These are phyloP conservation scores for Stictocephala bisonia DNA, from an alignment of 2,888 invertebrate species.

Conservation along the genomic window DNA sequence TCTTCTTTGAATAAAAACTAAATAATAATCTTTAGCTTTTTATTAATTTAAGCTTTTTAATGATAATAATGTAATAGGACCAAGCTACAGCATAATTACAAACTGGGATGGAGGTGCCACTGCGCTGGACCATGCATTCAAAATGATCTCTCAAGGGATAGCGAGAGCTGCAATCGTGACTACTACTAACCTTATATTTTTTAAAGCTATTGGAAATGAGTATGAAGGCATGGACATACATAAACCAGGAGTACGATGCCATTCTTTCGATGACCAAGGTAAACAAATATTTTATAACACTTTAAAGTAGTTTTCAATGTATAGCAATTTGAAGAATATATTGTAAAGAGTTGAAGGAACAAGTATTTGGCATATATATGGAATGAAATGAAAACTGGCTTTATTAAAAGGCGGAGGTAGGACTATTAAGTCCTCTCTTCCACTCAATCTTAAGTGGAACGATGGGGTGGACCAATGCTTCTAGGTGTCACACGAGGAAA, in stretches of 20 bases:
- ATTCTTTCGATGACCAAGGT: constrained; percentile 75
- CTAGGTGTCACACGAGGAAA: too few species aligned
- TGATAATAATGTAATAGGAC: constrained; percentile 43
- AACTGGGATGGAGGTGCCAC: constrained; percentile 75
- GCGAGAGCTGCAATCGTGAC: constrained; percentile 72
- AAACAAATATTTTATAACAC: too few species aligned
- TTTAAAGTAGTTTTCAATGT: too few species aligned
- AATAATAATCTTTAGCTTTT: not conserved
- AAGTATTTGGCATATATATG: too few species aligned
- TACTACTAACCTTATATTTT: constrained; percentile 69
- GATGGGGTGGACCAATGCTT: too few species aligned
- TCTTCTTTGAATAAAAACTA: too few species aligned
- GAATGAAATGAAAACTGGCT: too few species aligned
- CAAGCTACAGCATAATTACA: constrained; percentile 72
- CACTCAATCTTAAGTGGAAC: too few species aligned
- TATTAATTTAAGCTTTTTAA: constrained; percentile 6
- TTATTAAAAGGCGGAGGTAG: too few species aligned
- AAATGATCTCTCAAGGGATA: constrained; percentile 62
- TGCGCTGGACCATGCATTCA: constrained; percentile 68
- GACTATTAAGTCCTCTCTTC: too few species aligned
- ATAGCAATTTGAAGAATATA: too few species aligned
- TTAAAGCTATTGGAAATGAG: constrained; percentile 56
- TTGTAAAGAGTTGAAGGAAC: too few species aligned
- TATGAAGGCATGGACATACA: constrained; percentile 73
- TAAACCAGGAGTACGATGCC: constrained; percentile 72